Base-by-base conservation (phyloP, 1,140 invertebrate genomes). In the Conopomorpha cramerella region DNA sequence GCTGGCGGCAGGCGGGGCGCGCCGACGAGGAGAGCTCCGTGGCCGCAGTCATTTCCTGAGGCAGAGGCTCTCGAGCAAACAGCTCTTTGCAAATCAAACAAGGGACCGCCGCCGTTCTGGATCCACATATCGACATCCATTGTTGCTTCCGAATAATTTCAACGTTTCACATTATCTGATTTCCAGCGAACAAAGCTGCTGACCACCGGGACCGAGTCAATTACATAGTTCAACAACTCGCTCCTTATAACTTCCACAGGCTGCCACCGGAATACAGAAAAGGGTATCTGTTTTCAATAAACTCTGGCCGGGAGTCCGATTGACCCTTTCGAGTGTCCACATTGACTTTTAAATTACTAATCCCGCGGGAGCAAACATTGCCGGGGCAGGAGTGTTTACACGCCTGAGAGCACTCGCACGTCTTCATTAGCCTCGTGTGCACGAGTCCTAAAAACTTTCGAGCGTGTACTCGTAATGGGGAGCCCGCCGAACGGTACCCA, bases 341-440 rank as follows among this genome's bases (percentile, higher is more conserved):
- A 76, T 76, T 76, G 71, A 76, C 71, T 76, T 76, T 76, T 76
- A 76, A 76, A 76, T 72, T 76, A 76, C 64, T 72, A 72, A 76
- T 72, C 64, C 64, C 61, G 66, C 55, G 60, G 51, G 64, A 55
- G 64, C 46, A 68, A 71, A 73, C 51, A 63, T 49, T 49, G 61
- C 49, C 45, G 48, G 55, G 57, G 45, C 43, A 43, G 40, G 43
- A 43, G 54, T 76, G 60, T 72, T 76, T 76, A 58, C 57, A 56
- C 51, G 64, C 48, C 64, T 57, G 55, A 71, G 68, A 60, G 51
- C 55, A 55, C 67, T 76, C 54, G 62, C 65, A 64, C 57, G 66
- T 67, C 65, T 70, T 76, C 65, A 72, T 76, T 72, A 72, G 45
- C 46, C 43, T 35, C 36, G 44, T n/a, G n/a, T n/a, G n/a, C n/a